Base-by-base conservation (phyloP, 1,140 invertebrate species). In the Polyergus mexicanus region DNA sequence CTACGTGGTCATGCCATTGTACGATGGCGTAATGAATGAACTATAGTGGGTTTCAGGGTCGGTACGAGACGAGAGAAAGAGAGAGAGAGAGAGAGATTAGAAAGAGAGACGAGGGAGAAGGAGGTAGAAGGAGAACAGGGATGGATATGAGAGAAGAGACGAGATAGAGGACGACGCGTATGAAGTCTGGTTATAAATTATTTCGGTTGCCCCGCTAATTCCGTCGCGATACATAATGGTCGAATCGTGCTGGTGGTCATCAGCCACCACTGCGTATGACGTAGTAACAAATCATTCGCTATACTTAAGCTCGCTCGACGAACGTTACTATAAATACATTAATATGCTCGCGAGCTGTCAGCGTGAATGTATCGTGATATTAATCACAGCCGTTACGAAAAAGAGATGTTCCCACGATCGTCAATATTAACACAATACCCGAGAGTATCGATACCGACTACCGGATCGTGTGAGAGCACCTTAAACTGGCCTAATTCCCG, bases 191-290 rank as follows among this genome's bases (percentile, higher is more conserved):
- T 44, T 86, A 86, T 87, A 88, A 87, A 88, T 88, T 88, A 88
- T 88, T 88, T 88, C 86, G 78, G 87, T 88, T 88, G 58, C 54
- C 54, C 54, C 86, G 86, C 86, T 88, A 88, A 88, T 88, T 88
- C 81, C 84, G 87, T 88, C 86, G 51, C 78, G 86, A 86, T 88
- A 88, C 78, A 68, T 78, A 28, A 54, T 71, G 44, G 47, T 32
- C 74, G 51, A 83, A 63, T 74, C 62, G 51, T n/a, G 11, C 25
- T 25, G 28, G 38, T 83, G 69, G 86, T 58, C 71, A 51, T 87
- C 74, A 87, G 47, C 69, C 62, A 86, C 63, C 54, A 56, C 41
- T 8, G 10, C 32, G 63, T 56, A 54, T 16, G 62, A 51, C 16
- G 60, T 56, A 66, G 75, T 25, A 66, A 54, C 56, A n/a, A n/a